Evolutionary conservation across 2,797 vertebrate species (phyloP).

Genomic region (Syngnathus rostellatus): DNA sequence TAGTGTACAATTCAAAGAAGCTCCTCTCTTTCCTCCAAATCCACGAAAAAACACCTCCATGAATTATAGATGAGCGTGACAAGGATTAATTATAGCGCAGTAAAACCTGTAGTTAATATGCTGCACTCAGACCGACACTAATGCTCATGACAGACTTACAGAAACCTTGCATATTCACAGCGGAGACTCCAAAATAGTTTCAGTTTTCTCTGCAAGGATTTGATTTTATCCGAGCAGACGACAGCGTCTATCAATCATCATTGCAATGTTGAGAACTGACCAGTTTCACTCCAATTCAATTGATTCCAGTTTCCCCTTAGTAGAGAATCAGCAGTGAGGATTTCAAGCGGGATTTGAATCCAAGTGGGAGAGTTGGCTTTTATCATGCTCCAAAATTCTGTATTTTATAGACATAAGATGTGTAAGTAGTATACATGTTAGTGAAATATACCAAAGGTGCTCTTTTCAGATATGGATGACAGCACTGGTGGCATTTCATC

Average conservation of each 20-base stretch:
- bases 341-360: not conserved
- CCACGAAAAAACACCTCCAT: slow-evolving; percentile 32
- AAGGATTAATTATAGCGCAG: slow-evolving; percentile 53
- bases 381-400: not conserved
- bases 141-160: slow-evolving; percentile 47
- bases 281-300: not conserved
- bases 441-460: too few species aligned
- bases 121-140: slow-evolving; percentile 41
- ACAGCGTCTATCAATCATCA: not conserved
- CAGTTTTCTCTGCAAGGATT: slow-evolving; percentile 6
- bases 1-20: slow-evolving; percentile 36
- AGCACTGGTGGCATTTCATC: too few species aligned
- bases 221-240: not conserved
- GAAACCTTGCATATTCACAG: slow-evolving; percentile 18
- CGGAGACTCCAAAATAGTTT: slow-evolving; percentile 1
- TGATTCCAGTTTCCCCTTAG: not conserved
- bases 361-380: not conserved
- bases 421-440: too few species aligned
- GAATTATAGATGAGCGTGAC: slow-evolving; percentile 50
- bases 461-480: too few species aligned
- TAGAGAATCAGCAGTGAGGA: not conserved
- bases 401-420: not conserved
- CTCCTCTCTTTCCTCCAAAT: slow-evolving; percentile 26
- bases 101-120: slow-evolving; percentile 49
- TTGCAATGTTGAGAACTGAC: not conserved